These are phyloP conservation scores for Troilus luridus DNA, from an alignment of 2,888 invertebrate genomes.

Conservation along the genomic window DNA sequence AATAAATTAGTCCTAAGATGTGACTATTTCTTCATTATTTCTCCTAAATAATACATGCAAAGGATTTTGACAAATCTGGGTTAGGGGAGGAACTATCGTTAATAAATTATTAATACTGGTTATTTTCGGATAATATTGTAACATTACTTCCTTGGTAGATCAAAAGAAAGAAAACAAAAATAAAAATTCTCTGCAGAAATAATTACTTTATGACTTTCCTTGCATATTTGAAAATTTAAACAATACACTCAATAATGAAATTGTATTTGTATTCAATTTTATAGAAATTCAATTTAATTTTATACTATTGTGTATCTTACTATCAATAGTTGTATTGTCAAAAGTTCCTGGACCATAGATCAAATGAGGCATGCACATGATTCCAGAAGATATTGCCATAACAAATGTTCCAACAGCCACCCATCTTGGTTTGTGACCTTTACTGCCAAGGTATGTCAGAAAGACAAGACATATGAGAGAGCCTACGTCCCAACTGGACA, in stretches of 20 bases:
- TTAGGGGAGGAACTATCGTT: too few species aligned
- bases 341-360: slow-evolving; percentile 76
- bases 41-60: too few species aligned
- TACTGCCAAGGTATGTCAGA: slow-evolving; percentile 76
- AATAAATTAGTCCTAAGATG: too few species aligned
- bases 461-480: slow-evolving; percentile 44
- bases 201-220: neutral
- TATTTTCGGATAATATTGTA: too few species aligned
- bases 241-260: too few species aligned
- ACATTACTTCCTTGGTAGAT: too few species aligned
- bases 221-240: neutral
- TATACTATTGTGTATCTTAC: slow-evolving; percentile 7
- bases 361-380: slow-evolving; percentile 75
- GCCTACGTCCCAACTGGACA: slow-evolving; percentile 59
- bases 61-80: too few species aligned
- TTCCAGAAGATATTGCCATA: slow-evolving; percentile 74
- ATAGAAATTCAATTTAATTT: too few species aligned
- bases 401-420: slow-evolving; percentile 76
- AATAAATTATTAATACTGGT: too few species aligned
- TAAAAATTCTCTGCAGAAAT: too few species aligned
- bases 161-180: neutral
- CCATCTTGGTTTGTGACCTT: slow-evolving; percentile 78
- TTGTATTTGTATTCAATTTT: too few species aligned
- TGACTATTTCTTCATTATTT: too few species aligned
- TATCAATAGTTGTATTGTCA: slow-evolving; percentile 63